Evolutionary conservation across 2,797 vertebrate species (phyloP).

Genomic region (Cuniculus paca): DNA sequence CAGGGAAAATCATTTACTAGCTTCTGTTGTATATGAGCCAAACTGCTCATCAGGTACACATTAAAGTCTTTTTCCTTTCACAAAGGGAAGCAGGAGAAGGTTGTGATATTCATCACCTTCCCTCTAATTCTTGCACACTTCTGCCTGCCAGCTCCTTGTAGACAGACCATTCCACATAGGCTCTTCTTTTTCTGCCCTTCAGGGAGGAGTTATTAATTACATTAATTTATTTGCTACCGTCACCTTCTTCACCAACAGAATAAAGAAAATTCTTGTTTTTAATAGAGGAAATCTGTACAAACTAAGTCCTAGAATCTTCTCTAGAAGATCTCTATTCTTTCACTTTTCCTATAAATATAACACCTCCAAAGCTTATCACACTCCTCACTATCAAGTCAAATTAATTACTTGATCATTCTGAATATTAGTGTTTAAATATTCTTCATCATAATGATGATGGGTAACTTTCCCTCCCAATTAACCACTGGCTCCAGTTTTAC

Average conservation of each 20-base stretch:
- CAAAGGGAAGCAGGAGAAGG: background rate
- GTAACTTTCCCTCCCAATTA: background rate
- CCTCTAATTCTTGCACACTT: background rate
- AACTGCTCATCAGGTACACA: background rate
- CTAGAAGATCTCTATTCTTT: background rate
- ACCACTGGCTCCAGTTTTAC: background rate
- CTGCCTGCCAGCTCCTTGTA: background rate
- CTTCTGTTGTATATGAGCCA: background rate
- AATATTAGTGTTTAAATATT: constrained; percentile 19
- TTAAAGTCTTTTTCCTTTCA: background rate
- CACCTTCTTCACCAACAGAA: background rate
- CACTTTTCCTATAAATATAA: background rate
- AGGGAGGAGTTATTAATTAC: background rate
- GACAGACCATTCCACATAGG: background rate
- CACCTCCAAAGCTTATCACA: background rate
- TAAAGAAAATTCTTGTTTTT: background rate
- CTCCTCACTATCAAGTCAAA: background rate
- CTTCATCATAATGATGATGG: background rate
- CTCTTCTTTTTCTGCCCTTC: background rate
- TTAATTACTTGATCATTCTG: constrained; percentile 39
- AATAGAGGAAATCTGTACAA: background rate
- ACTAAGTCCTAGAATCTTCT: background rate
- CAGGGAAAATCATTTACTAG: background rate
- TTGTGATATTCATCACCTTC: background rate
- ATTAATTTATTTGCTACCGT: background rate